Evolutionary conservation across 2,113 vertebrate species (phyloP).

Genomic region (Serranochromis macrocephalus): DNA sequence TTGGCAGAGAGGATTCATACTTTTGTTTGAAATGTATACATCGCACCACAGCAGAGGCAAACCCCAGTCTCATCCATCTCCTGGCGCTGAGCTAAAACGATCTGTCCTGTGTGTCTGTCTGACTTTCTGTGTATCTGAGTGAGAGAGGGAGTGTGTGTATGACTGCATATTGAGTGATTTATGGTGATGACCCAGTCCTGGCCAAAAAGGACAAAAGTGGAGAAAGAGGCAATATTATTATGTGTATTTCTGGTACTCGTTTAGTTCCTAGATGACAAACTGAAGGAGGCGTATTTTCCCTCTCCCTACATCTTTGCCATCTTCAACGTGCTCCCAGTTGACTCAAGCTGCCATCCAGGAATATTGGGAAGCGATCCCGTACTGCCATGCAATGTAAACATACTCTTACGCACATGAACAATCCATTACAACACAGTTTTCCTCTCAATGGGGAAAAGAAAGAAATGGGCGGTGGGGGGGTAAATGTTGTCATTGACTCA

Average conservation of each 20-base stretch:
- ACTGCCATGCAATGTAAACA: slow-evolving; percentile 38
- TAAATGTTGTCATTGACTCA: slow-evolving; percentile 50
- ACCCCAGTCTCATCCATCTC: background rate
- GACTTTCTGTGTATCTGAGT: background rate
- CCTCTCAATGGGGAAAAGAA: slow-evolving; percentile 13
- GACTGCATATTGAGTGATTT: slow-evolving; percentile 28
- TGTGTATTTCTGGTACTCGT: background rate
- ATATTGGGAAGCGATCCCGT: slow-evolving; percentile 14
- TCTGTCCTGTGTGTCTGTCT: slow-evolving; percentile 16
- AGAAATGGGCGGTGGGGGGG: background rate
- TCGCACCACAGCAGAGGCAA: slow-evolving; percentile 2
- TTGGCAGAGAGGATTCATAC: slow-evolving; percentile 24
- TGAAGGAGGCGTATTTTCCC: background rate
- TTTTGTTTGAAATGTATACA: slow-evolving; percentile 43
- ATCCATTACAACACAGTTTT: slow-evolving; percentile 48
- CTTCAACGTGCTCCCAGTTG: slow-evolving; percentile 13
- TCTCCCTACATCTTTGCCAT: slow-evolving; percentile 15
- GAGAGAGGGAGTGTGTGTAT: background rate
- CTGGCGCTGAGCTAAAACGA: background rate
- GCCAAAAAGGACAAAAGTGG: slow-evolving; percentile 23
- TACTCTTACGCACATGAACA: slow-evolving; percentile 46
- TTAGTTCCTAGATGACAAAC: slow-evolving; percentile 10
- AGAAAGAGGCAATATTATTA: slow-evolving; percentile 8
- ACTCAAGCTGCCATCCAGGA: slow-evolving; percentile 38
- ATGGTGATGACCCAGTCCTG: background rate